These are phyloP conservation scores for Gephyroberyx darwinii DNA, from an alignment of 2,797 vertebrate species.

Conservation along the genomic window DNA sequence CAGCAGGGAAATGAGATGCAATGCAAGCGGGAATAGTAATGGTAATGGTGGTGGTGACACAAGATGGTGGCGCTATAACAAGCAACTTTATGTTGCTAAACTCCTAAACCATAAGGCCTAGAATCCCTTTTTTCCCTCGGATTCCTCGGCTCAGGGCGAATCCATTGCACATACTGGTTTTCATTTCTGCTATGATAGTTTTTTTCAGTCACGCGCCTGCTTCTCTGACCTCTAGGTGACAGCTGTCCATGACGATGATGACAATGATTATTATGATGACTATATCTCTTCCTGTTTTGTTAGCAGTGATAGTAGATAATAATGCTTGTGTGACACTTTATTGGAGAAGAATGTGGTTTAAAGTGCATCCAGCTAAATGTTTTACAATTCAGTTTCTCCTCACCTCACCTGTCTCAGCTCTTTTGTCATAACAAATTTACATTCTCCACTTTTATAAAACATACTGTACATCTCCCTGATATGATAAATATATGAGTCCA, in stretches of 20 bases:
- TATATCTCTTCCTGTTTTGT: not conserved
- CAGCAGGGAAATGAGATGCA: slow-evolving; percentile 15
- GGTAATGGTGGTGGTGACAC: no score
- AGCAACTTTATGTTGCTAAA: no score
- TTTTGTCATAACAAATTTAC: not conserved
- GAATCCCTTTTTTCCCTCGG: no score
- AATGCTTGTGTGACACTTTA: slow-evolving; percentile 4
- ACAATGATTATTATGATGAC: not conserved
- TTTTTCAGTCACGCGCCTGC: slow-evolving; percentile 42
- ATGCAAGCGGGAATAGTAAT: not conserved
- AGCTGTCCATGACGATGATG: not conserved
- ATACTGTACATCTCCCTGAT: no score
- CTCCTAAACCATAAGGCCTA: no score
- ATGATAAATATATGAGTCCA: not conserved
- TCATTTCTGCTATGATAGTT: no score
- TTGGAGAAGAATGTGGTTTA: not conserved
- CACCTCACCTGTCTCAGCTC: not conserved
- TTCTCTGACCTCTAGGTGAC: not conserved
- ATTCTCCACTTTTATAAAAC: not conserved
- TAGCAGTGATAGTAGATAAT: not conserved
- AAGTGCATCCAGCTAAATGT: slow-evolving; percentile 18
- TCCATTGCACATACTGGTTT: no score
- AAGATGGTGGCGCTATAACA: no score
- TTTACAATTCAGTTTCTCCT: not conserved
- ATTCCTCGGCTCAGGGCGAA: no score